Conservation (phyloP, 2,888 invertebrate species). For the Adelognathus sp. region DNA sequence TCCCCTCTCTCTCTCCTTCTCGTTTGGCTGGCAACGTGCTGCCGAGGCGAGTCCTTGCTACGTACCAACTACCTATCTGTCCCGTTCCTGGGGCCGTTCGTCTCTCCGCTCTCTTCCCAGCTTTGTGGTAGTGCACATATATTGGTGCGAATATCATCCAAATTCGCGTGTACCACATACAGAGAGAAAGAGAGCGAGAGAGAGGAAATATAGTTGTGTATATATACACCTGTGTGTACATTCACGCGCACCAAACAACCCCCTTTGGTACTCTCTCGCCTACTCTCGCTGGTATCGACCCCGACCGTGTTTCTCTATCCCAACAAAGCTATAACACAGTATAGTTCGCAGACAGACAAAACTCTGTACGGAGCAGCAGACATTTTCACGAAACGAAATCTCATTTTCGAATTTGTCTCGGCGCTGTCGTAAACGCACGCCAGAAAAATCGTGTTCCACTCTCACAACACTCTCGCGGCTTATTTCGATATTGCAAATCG, state of each 20-base stretch:
- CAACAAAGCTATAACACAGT: not conserved
- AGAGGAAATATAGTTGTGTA: not conserved
- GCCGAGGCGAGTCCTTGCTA: slow-evolving; percentile 44
- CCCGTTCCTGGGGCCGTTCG: slow-evolving; percentile 17
- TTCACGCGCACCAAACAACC: slow-evolving; percentile 75
- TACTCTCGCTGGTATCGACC: slow-evolving; percentile 36
- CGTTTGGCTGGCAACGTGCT: slow-evolving; percentile 56
- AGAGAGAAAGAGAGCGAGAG: too few relatives aligned
- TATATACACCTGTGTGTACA: slow-evolving; percentile 48
- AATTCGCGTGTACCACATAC: slow-evolving; percentile 21
- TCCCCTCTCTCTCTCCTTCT: slow-evolving; percentile 49
- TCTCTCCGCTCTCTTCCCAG: not conserved
- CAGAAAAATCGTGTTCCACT: not conserved
- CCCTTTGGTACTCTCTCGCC: slow-evolving; percentile 55
- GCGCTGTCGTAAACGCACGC: not conserved
- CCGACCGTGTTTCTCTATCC: slow-evolving; percentile 1
- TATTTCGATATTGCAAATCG: slow-evolving; percentile 1
- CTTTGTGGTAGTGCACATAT: not conserved
- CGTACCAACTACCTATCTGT: slow-evolving; percentile 24
- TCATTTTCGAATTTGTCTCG: slow-evolving; percentile 33
- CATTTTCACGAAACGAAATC: slow-evolving; percentile 14
- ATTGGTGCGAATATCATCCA: slow-evolving; percentile 1
- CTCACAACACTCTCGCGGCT: not conserved
- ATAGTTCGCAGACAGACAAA: not conserved
- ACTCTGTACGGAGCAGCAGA: not conserved